phyloP scores from a whole-genome alignment of 2,797 vertebrate species.

The Craterocephalus amniculus region DNA sequence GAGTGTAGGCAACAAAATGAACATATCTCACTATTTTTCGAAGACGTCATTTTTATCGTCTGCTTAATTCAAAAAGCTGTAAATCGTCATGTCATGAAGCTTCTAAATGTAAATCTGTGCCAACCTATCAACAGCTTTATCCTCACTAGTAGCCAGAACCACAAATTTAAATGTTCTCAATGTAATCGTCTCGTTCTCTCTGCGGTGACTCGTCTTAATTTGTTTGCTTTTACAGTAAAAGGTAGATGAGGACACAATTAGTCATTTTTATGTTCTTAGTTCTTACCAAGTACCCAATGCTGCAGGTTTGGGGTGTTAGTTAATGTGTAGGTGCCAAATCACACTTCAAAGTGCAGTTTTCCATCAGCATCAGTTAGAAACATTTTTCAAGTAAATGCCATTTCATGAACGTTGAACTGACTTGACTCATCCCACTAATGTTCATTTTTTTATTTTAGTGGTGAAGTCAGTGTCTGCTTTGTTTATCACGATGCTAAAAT shows the following conservation, averaged over 20 bases:
- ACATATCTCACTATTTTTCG: slow-evolving; percentile 48
- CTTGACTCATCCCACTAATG: slow-evolving; percentile 42
- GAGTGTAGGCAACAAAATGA: slow-evolving; percentile 45
- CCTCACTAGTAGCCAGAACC: slow-evolving; percentile 61
- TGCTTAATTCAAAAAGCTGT: slow-evolving; percentile 10
- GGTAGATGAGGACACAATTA: slow-evolving; percentile 22
- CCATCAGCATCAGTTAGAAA: slow-evolving; percentile 27
- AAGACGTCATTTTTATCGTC: slow-evolving; percentile 28
- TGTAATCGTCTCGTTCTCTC: slow-evolving; percentile 47
- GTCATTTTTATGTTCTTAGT: slow-evolving; percentile 35
- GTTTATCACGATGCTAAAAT: slow-evolving; percentile 68
- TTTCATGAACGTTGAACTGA: slow-evolving; percentile 41
- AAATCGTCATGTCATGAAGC: slow-evolving; percentile 32
- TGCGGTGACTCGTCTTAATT: slow-evolving; percentile 49
- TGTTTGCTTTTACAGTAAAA: slow-evolving; percentile 33
- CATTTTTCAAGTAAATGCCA: slow-evolving; percentile 43
- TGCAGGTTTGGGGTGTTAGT: slow-evolving; percentile 64
- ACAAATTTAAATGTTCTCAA: slow-evolving; percentile 56
- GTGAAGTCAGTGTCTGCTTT: slow-evolving; percentile 33
- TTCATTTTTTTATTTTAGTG: slow-evolving; percentile 47
- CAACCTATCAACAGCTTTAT: slow-evolving; percentile 58
- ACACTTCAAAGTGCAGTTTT: slow-evolving; percentile 42
- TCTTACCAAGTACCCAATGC: slow-evolving; percentile 48
- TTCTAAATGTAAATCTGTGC: slow-evolving; percentile 50
- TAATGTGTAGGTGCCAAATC: slow-evolving; percentile 79